Base-by-base conservation (phyloP, 2,888 invertebrate species). In the Laothoe populi region DNA sequence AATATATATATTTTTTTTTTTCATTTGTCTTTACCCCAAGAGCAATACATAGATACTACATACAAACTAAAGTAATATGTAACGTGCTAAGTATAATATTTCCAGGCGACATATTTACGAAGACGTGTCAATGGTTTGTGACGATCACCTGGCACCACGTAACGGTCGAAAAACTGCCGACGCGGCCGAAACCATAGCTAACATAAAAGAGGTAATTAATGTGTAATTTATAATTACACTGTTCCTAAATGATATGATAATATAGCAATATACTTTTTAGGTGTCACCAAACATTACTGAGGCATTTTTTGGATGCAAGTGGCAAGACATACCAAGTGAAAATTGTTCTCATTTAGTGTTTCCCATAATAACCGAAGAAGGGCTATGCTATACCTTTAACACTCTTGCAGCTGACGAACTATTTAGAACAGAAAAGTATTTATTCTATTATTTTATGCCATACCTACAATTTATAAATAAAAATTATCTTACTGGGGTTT, bases 341-440 rank as follows among this genome's bases (percentile, higher is more conserved):
- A 86, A 86, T 38, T 96, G 96, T 72, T 79, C 90, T 0, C 87
- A 94, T 10, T 81, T 96, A 2, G 95, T 96, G 74, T 93, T 89
- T 0, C 94, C 95, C 1, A 93, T 95, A 61, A 70, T 96, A 57
- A 96, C 96, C 0, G 96, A 96, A 70, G 96, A 96, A 79, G 96
- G 96, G 0, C 85, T 95, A 4, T 96, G 96, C 73, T 95, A 94
- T 67, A 95, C 95, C 1, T 96, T 96, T 72, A 96, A 96, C 71
- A 94, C 94, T 57, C 79, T 96, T 61, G 93, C 93, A 57, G 87
- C 93, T 7, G 90, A 92, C 0, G 95, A 95, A 72, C 84, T 96
- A 11, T 94, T 95, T 66, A 91, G 94, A 62, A 78, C 90, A 49
- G 93, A 94, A 61, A 94, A 94, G 95, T 95, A 75, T 65, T 70